Conservation (phyloP, 1,140 invertebrate genomes). For the Euura saliciscinereae region DNA sequence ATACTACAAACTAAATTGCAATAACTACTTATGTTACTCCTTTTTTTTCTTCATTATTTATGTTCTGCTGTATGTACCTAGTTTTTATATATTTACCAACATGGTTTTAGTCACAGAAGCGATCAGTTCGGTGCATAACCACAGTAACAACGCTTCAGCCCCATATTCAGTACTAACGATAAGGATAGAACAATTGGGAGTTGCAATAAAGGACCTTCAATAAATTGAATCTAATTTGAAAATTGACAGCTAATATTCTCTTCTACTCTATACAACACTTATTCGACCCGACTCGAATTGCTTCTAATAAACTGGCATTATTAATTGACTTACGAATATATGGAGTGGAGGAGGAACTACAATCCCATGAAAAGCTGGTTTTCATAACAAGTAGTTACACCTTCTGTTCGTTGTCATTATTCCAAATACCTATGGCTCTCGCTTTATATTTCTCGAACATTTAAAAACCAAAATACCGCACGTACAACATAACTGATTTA, state of each 20-base stretch:
- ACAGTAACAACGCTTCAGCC: background rate
- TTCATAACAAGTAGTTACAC: background rate
- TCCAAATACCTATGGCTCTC: background rate
- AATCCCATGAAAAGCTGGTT: background rate
- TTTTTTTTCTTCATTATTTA: background rate
- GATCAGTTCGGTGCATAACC: background rate
- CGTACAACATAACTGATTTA: background rate
- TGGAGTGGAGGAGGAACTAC: background rate
- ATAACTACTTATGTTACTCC: background rate
- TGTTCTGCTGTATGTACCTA: background rate
- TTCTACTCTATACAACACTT: background rate
- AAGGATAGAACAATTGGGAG: background rate
- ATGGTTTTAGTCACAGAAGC: conserved; percentile 1
- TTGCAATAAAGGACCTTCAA: background rate
- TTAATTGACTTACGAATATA: background rate
- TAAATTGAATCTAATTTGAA: background rate
- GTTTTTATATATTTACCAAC: conserved; percentile 1
- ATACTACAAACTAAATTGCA: background rate
- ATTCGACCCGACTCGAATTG: background rate
- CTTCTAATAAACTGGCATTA: background rate
- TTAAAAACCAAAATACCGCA: background rate
- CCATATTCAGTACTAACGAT: background rate
- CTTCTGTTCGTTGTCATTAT: background rate
- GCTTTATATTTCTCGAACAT: background rate
- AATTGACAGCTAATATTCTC: background rate